Evolutionary conservation across 2,888 invertebrate species (phyloP).

Genomic region (Orchesellides sinensis): DNA sequence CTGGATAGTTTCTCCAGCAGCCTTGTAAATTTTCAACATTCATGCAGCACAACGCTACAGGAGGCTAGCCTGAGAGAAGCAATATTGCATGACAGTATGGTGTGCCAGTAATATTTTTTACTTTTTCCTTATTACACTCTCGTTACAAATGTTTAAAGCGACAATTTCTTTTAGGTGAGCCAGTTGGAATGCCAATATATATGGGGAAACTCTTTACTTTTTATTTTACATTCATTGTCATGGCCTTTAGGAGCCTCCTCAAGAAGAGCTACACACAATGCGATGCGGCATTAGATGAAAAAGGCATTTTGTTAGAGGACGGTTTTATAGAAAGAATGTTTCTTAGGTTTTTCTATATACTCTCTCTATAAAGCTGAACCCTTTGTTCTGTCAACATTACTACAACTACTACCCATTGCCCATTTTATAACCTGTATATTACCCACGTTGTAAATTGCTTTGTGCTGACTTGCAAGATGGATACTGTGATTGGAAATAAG

Average conservation of each 20-base stretch:
- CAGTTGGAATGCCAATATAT: not conserved
- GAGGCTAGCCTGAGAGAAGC: no score
- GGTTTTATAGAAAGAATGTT: not conserved
- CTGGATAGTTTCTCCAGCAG: no score
- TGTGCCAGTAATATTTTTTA: constrained; percentile 15
- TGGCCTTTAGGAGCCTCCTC: not conserved
- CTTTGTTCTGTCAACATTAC: no score
- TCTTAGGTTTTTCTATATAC: not conserved
- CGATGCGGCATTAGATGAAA: not conserved
- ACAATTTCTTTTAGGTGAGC: constrained; percentile 14
- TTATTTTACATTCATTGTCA: constrained; percentile 31
- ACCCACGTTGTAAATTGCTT: constrained; percentile 12
- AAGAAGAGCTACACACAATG: not conserved
- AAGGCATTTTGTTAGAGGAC: not conserved
- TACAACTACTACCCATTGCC: not conserved
- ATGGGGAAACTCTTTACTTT: constrained; percentile 15
- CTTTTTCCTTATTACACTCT: constrained; percentile 16
- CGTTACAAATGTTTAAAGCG: constrained; percentile 14
- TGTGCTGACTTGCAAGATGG: constrained; percentile 27
- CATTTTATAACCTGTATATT: not conserved
- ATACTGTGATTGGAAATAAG: not conserved
- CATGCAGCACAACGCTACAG: no score
- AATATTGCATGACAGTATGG: constrained; percentile 14
- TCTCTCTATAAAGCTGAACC: not conserved
- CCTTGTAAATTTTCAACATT: no score